phyloP scores from a whole-genome alignment of 2,113 vertebrate genomes.

The Boleophthalmus pectinirostris region DNA sequence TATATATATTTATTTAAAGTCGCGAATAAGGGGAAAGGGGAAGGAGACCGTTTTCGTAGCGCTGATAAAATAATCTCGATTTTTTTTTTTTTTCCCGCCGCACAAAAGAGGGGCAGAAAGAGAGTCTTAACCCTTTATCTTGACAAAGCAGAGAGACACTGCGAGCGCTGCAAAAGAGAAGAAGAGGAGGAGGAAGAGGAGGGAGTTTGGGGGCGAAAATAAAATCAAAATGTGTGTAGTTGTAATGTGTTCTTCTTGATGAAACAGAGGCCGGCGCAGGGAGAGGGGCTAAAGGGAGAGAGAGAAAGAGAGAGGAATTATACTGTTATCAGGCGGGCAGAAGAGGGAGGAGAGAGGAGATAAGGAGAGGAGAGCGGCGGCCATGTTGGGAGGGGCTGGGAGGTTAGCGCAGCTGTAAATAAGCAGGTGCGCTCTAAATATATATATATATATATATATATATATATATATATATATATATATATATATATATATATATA shows the following conservation, averaged over 20 bases:
- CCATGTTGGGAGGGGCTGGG: slow-evolving; percentile 66
- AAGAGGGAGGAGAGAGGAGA: slow-evolving; percentile 91
- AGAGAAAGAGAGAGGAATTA: slow-evolving; percentile 97
- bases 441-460: not conserved
- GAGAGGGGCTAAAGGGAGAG: slow-evolving; percentile 77
- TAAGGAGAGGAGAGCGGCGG: slow-evolving; percentile 79
- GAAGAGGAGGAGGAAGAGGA: not conserved
- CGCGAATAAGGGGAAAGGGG: slow-evolving; percentile 85
- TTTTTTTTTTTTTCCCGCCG: slow-evolving; percentile 76
- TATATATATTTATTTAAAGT: slow-evolving; percentile 21
- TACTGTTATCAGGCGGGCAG: slow-evolving; percentile 95
- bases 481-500: not conserved
- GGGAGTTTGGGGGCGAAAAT: not conserved
- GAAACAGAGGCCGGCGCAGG: slow-evolving; percentile 35
- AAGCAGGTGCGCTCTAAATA: slow-evolving; percentile 72
- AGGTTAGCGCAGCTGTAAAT: slow-evolving; percentile 78
- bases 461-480: not conserved
- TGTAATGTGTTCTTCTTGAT: slow-evolving; percentile 35
- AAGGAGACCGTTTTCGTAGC: slow-evolving; percentile 77
- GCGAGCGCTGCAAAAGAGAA: slow-evolving; percentile 78
- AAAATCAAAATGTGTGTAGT: slow-evolving; percentile 8
- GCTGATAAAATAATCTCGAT: slow-evolving; percentile 93
- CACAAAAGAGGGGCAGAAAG: slow-evolving; percentile 82
- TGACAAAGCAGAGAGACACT: slow-evolving; percentile 95
- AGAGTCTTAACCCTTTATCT: slow-evolving; percentile 99